Conservation (phyloP, 2,113 vertebrate genomes). For the Ictalurus furcatus region DNA sequence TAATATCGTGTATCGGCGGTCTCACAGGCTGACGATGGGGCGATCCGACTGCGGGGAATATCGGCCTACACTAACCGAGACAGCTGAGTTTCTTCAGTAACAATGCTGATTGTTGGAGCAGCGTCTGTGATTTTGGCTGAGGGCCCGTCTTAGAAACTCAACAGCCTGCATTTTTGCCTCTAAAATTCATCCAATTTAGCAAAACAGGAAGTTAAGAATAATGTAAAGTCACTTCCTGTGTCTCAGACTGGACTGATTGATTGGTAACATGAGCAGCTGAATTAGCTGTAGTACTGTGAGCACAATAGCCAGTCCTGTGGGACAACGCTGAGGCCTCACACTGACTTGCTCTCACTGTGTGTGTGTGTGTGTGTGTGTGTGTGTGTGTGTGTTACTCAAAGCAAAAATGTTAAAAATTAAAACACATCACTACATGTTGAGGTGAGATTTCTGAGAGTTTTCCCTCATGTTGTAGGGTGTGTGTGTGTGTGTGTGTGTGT, state of each 20-base stretch:
- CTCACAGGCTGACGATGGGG: too few relatives aligned
- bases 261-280: neutral
- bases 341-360: neutral
- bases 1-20: too few relatives aligned
- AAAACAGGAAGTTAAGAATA: neutral
- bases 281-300: neutral
- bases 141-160: neutral
- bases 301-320: neutral
- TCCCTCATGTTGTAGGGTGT: neutral
- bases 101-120: neutral
- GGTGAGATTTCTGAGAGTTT: neutral
- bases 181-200: neutral
- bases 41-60: too few relatives aligned
- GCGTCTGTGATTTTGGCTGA: neutral
- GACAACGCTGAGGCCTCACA: neutral
- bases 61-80: neutral
- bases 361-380: neutral
- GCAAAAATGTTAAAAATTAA: neutral
- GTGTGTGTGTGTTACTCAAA: neutral
- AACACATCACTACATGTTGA: neutral
- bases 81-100: neutral
- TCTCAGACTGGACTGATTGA: neutral
- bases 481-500: constrained; percentile 8
- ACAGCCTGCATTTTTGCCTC: neutral
- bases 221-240: neutral